Evolutionary conservation across 1,140 invertebrate species (phyloP), one percentile per base, ranked within the genome.

Genomic region (Coenobita brevimanus): DNA sequence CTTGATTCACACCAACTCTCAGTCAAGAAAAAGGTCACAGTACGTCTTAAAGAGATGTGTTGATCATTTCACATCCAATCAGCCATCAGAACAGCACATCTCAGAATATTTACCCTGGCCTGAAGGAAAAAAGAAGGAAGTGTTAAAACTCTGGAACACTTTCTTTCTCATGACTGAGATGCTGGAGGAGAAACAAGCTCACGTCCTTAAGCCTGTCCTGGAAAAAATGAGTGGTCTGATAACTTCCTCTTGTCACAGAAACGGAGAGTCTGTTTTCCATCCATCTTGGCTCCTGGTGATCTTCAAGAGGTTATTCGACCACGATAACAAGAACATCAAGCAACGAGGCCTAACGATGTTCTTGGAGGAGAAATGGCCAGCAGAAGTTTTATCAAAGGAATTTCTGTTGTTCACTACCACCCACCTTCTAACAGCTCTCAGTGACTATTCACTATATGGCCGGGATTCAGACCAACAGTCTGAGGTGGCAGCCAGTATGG

Each of bases 171-270:
- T 95, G 27, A 89, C 95, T 43, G 94, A 95, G 91, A 93, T 92
- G 33, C 91, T 95, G 21, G 94, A 95, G 91, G 94, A 95, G 90
- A 94, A 94, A 89, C 94, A 94, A 91, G 93, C 93, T n/a, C 94
- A 95, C 91, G 91, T 95, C 15, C 91, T 95, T 24, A 91, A 93
- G 50, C 94, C 94, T 69, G 92, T 93, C n/a, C 89, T 95, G 17
- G 91, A 87, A 21, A 92, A 92, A 83, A 38, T 94, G 73, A 85
- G 92, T 46, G 91, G 69, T 79, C 89, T 94, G 43, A 81, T 92
- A 78, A 33, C 38, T 33, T 15, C 50, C 10, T 69, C 64, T 36
- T 69, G 60, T 38, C 6, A 27, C 43, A 62, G 76, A n/a, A 8
- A 57, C 24, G 73, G 36, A 24, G 17, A 50, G 10, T 4, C 33